A percentile compares a stretch with the other conserved stretches of the same genome.
phyloP scores from a whole-genome alignment of 2,888 invertebrate species.

The Lycia hirtaria region DNA sequence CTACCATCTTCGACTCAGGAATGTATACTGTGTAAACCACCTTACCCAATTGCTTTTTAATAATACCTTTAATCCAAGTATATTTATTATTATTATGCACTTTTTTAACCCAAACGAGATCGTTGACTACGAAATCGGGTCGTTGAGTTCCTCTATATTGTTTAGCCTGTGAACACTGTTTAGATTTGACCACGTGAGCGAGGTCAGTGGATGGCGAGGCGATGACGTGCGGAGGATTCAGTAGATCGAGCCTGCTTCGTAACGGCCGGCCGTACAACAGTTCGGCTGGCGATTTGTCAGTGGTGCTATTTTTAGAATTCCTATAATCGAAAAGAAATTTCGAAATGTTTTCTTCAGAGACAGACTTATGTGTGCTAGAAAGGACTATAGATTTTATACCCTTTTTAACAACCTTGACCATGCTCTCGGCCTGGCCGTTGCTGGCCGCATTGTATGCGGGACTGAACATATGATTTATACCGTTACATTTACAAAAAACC shows the following conservation, averaged over 20 bases:
- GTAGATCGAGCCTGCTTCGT: conserved; percentile 7
- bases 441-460: conserved; percentile 29
- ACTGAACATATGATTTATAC: conserved; percentile 34
- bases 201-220: conserved; percentile 15
- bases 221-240: neutral
- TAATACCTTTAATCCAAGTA: neutral
- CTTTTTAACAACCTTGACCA: neutral
- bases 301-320: conserved; percentile 31
- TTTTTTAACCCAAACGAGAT: neutral
- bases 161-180: conserved; percentile 32
- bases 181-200: conserved; percentile 9
- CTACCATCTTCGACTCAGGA: too few species aligned
- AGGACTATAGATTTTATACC: neutral
- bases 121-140: neutral
- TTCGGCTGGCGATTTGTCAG: conserved; percentile 37
- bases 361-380: neutral
- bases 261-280: conserved; percentile 32
- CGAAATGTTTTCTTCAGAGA: conserved; percentile 31
- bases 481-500: conserved; percentile 36
- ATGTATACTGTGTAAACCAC: too few species aligned
- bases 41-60: too few species aligned
- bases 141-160: conserved; percentile 3
- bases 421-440: conserved; percentile 33
- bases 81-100: neutral
- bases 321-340: conserved; percentile 31